A percentile compares a stretch with the other conserved stretches of the same genome.
phyloP scores from a whole-genome alignment of 2,113 vertebrate species.

The Plestiodon gilberti region DNA sequence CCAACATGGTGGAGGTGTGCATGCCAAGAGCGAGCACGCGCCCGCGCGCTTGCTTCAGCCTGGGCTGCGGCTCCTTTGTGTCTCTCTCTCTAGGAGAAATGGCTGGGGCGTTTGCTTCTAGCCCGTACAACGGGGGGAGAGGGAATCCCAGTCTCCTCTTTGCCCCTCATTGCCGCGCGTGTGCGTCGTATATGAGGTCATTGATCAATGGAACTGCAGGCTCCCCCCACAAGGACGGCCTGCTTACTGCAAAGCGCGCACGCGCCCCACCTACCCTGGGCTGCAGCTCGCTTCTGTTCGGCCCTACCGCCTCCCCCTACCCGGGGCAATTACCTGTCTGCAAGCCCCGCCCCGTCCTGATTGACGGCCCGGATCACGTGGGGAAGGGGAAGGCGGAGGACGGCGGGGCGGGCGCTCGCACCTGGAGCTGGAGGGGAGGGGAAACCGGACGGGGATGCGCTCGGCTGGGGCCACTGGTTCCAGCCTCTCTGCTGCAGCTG shows the following conservation, averaged over 20 bases:
- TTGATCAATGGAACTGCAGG: background rate
- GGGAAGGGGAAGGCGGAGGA: background rate
- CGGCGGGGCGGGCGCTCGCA: constrained; percentile 11
- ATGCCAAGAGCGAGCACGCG: background rate
- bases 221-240: background rate
- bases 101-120: background rate
- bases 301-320: background rate
- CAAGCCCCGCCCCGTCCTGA: constrained; percentile 28
- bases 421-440: constrained; percentile 13
- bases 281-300: background rate
- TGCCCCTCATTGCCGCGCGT: background rate
- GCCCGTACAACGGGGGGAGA: background rate
- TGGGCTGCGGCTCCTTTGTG: constrained; percentile 13
- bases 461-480: constrained; percentile 48
- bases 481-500: background rate
- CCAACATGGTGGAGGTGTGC: constrained; percentile 29
- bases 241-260: constrained; percentile 12
- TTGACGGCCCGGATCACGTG: constrained; percentile 30
- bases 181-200: no score
- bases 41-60: background rate
- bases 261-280: background rate
- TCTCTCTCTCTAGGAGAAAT: background rate
- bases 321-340: constrained; percentile 34
- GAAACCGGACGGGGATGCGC: constrained; percentile 28
- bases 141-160: background rate